Conservation (phyloP, 2,797 vertebrate genomes). For the Tamandua tetradactyla region DNA sequence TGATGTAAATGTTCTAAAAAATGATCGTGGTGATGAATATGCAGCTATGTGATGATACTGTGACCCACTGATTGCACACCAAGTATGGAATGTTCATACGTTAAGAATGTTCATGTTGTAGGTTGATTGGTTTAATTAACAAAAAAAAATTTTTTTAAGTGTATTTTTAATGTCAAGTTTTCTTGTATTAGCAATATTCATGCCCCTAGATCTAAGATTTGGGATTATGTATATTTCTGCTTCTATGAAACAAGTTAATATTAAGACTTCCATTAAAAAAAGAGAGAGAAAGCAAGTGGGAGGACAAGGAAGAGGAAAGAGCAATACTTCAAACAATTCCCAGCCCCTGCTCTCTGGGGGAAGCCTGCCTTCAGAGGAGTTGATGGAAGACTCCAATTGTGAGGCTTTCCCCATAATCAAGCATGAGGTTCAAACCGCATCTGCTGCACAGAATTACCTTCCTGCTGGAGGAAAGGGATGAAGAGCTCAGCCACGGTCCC, state of each 20-base stretch:
- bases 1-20: too few species aligned
- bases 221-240: not conserved
- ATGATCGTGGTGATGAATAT: too few species aligned
- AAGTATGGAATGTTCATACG: too few species aligned
- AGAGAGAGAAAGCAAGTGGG: too few species aligned
- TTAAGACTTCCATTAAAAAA: not conserved
- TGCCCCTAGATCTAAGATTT: not conserved
- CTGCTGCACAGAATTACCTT: constrained; percentile 87
- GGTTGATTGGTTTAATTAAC: too few species aligned
- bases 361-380: not conserved
- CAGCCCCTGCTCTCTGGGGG: not conserved
- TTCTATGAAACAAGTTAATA: not conserved
- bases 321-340: not conserved
- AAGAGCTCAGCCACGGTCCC: constrained; percentile 92
- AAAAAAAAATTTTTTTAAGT: too few species aligned
- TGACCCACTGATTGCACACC: too few species aligned
- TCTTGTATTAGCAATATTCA: not conserved
- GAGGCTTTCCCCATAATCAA: not conserved
- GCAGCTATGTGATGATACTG: too few species aligned
- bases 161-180: not conserved
- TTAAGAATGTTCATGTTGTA: too few species aligned
- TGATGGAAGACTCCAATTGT: not conserved
- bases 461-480: constrained; percentile 97
- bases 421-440: not conserved
- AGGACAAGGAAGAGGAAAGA: not conserved